Base-by-base conservation (phyloP, 2,888 invertebrate genomes). In the Megaustenia siamemsis region DNA sequence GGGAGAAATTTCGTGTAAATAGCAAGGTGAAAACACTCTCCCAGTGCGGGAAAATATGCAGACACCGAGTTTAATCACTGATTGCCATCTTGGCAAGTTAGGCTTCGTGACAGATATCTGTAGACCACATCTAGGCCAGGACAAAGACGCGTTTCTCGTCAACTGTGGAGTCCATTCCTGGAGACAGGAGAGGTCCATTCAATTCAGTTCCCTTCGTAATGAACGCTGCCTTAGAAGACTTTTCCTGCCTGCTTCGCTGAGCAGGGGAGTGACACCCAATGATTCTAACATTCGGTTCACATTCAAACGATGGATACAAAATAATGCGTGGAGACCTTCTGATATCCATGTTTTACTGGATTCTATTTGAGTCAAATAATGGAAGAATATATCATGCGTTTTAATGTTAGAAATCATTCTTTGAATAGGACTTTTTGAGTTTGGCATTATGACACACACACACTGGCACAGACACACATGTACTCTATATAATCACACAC, bases 11-110 rank as follows among this genome's bases (percentile, higher is more conserved):
- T 69, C 4, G 56, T 10, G 21, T 18, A 24, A 24, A 24, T 10
- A 28, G 63, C 10, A 28, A 28, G 63, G n/a, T 8, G n/a, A 10
- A 28, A n/a, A n/a, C n/a, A n/a, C n/a, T n/a, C n/a, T n/a, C n/a
- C n/a, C n/a, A n/a, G n/a, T n/a, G n/a, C n/a, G n/a, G n/a, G n/a
- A n/a, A n/a, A n/a, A n/a, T n/a, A 10, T 4, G 24, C 49, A 56
- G 53, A 49, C 49, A 10, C 35, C 35, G 56, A 35, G 76, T 76
- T 76, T 76, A 76, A 76, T 56, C 76, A 56, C 38, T 76, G 53
- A 76, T 76, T 38, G 76, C 56, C 32, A 76, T 76, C 76, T 76
- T 15, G 76, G 76, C 76, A 76, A 76, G 76, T 76, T 56, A 76
- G 24, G 45, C 2, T 1, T 38, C 56, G 35, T 35, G 49, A 35